Evolutionary conservation across 2,888 invertebrate species (phyloP).

Genomic region (Cancer borealis): DNA sequence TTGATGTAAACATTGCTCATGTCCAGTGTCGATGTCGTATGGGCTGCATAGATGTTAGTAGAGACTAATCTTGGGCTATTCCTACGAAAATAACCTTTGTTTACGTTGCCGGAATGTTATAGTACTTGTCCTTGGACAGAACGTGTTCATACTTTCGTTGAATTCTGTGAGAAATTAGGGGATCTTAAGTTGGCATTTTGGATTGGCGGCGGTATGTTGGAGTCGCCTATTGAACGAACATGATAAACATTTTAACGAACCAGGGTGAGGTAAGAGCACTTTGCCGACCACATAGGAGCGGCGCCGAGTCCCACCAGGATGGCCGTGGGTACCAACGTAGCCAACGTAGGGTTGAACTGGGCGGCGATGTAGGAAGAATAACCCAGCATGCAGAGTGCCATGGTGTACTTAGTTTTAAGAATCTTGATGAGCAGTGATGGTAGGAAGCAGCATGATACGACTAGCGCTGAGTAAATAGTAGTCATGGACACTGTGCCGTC

Average conservation of each 20-base stretch:
- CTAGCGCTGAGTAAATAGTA: constrained; percentile 94
- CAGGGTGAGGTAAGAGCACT: constrained; percentile 94
- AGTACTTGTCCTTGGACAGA: no score
- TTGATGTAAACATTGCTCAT: no score
- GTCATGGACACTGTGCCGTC: constrained; percentile 91
- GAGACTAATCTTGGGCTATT: no score
- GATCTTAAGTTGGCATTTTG: no score
- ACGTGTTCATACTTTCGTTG: no score
- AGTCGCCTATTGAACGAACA: not conserved
- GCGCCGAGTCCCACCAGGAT: constrained; percentile 95
- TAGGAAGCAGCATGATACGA: constrained; percentile 96
- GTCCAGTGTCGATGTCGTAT: no score
- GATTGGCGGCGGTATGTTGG: no score
- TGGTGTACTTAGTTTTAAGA: constrained; percentile 92
- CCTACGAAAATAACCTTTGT: no score
- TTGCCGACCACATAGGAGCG: constrained; percentile 98
- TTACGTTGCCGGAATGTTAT: no score
- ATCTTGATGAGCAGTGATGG: constrained; percentile 95
- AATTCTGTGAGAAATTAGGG: no score
- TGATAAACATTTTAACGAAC: constrained; percentile 34
- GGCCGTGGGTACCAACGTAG: constrained; percentile 94
- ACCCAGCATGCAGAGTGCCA: constrained; percentile 93
- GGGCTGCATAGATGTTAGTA: no score
- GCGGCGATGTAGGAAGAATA: constrained; percentile 97
- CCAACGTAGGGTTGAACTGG: constrained; percentile 92